phyloP scores from a whole-genome alignment of 2,113 vertebrate species.

The Rhombomys opimus region DNA sequence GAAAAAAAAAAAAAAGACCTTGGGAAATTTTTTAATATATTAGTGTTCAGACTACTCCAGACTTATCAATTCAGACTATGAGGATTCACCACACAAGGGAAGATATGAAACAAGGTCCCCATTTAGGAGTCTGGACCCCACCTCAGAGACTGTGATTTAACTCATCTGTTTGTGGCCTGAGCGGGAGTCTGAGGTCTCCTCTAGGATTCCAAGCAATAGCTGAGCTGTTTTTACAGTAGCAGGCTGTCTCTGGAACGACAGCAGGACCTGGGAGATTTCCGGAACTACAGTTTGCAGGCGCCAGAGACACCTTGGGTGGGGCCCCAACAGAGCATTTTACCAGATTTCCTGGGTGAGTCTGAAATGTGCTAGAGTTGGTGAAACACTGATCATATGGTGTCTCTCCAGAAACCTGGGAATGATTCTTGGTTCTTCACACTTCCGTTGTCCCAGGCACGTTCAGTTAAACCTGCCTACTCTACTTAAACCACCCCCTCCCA shows the following conservation, averaged over 20 bases:
- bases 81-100: background rate
- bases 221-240: background rate
- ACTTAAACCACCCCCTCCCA: background rate
- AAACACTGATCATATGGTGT: background rate
- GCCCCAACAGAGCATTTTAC: background rate
- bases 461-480: background rate
- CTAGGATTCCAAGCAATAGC: background rate
- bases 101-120: background rate
- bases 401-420: background rate
- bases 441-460: background rate
- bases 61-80: background rate
- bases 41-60: background rate
- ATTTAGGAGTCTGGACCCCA: background rate
- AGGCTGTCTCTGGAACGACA: background rate
- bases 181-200: background rate
- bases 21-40: background rate
- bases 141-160: background rate
- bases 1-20: background rate
- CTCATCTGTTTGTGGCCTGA: background rate
- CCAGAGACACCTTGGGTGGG: background rate
- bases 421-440: background rate
- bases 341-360: background rate
- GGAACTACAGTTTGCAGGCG: background rate
- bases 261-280: background rate
- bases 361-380: background rate